These are phyloP conservation scores for Zoanthus solanderi DNA, from an alignment of 92 coral and sea anemone genomes.

Conservation along the genomic window DNA sequence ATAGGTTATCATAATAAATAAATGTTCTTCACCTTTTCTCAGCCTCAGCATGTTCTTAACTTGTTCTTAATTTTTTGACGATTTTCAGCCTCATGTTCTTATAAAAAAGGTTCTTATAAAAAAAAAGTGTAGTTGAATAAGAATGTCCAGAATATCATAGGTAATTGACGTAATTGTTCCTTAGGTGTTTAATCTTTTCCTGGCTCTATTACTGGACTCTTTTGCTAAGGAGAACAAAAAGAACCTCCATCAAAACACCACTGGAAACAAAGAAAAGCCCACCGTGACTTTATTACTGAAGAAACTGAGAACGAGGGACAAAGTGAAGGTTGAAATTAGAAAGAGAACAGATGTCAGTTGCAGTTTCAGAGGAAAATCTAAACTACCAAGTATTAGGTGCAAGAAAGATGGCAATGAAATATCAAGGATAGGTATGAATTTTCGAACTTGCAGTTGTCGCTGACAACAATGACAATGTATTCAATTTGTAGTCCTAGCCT, in stretches of 20 bases:
- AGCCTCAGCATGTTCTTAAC: too few relatives aligned
- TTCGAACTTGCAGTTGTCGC: too few relatives aligned
- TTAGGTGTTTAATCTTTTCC: constrained; percentile 43
- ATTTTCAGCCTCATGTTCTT: too few relatives aligned
- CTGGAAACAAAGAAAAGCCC: neutral
- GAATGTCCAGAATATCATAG: too few relatives aligned
- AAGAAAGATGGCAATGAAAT: neutral
- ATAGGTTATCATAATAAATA: too few relatives aligned
- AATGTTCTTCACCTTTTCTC: too few relatives aligned
- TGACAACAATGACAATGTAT: too few relatives aligned
- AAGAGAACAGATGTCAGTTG: neutral
- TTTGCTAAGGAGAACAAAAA: constrained; percentile 34
- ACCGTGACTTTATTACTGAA: neutral
- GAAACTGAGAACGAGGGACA: constrained; percentile 16
- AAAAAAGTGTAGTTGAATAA: too few relatives aligned
- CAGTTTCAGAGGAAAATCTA: neutral
- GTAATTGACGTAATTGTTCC: neutral
- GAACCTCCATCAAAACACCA: neutral
- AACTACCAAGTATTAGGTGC: neutral
- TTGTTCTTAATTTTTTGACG: too few relatives aligned
- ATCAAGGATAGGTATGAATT: too few relatives aligned
- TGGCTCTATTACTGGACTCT: constrained; percentile 36
- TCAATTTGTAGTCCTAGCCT: too few relatives aligned
- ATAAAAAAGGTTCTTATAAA: too few relatives aligned
- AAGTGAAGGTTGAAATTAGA: constrained; percentile 6